These are phyloP conservation scores for Atta colombica DNA, from an alignment of 1,140 invertebrate species.

Conservation along the genomic window DNA sequence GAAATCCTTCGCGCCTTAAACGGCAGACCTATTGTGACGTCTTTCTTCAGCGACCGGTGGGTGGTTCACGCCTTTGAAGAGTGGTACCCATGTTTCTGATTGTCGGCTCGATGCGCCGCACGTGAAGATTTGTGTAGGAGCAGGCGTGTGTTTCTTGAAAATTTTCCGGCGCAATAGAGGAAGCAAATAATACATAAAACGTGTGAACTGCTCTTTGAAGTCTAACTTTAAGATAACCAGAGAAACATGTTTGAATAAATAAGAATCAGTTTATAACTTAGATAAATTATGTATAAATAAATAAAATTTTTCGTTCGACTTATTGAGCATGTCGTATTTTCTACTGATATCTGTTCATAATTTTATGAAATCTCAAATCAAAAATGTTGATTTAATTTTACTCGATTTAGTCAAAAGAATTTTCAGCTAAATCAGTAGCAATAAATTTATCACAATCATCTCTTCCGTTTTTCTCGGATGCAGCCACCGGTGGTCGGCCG, in stretches of 20 bases:
- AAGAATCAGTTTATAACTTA: neutral
- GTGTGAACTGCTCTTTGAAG: neutral
- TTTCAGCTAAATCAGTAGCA: neutral
- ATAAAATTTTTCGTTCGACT: neutral
- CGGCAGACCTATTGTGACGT: slow-evolving; percentile 63
- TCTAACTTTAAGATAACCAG: neutral
- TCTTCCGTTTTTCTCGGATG: slow-evolving; percentile 2
- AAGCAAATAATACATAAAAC: neutral
- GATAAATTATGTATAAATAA: neutral
- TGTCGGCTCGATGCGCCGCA: neutral
- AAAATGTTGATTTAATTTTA: slow-evolving; percentile 18
- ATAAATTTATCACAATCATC: slow-evolving; percentile 35
- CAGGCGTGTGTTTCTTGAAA: neutral
- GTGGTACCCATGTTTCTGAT: slow-evolving; percentile 37
- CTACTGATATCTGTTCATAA: neutral
- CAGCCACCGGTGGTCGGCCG: slow-evolving; percentile 12
- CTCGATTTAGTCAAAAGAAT: neutral
- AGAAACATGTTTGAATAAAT: neutral
- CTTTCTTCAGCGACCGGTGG: slow-evolving; percentile 44
- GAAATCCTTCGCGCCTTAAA: slow-evolving; percentile 71
- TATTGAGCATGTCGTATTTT: no score
- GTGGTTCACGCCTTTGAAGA: slow-evolving; percentile 56
- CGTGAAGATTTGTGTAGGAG: neutral
- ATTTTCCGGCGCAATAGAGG: neutral
- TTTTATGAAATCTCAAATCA: neutral